phyloP scores from a whole-genome alignment of 2,888 invertebrate species.

The Dendrolimus houi region DNA sequence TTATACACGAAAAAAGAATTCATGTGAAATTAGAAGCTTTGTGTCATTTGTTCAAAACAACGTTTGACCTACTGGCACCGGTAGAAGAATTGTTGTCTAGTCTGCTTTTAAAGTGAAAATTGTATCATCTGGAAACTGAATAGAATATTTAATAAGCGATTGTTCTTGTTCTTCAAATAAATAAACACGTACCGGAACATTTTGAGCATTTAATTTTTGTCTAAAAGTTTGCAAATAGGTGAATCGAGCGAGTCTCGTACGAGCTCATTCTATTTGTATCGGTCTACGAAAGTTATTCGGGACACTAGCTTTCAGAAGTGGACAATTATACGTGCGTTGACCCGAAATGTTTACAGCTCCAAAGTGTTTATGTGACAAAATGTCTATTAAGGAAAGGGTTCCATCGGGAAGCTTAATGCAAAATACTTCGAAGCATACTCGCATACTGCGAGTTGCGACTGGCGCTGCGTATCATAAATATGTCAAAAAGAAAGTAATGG shows the following conservation, averaged over 20 bases:
- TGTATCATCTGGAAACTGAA: background rate
- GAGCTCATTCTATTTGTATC: conserved; percentile 33
- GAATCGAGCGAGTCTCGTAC: conserved; percentile 9
- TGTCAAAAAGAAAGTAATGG: background rate
- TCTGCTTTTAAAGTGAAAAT: background rate
- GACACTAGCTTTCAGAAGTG: conserved; percentile 37
- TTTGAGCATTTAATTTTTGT: conserved; percentile 3
- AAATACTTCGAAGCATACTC: background rate
- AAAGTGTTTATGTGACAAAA: conserved; percentile 7
- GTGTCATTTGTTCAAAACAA: background rate
- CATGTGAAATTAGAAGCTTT: too few species aligned
- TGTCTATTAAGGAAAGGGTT: conserved; percentile 8
- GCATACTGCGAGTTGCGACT: background rate
- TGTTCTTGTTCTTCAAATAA: conserved; percentile 3
- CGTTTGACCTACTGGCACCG: background rate
- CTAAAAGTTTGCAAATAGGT: conserved; percentile 19
- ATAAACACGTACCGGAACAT: conserved; percentile 9
- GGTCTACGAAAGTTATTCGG: conserved; percentile 42
- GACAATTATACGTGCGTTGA: conserved; percentile 50
- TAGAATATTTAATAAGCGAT: background rate
- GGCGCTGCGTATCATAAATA: background rate
- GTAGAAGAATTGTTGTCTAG: background rate
- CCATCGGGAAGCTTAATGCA: conserved; percentile 5
- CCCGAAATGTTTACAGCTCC: conserved; percentile 30
- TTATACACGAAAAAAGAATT: too few species aligned